Evolutionary conservation across 2,888 invertebrate species (phyloP), one percentile per base, ranked within the genome.

Genomic region (Drosophila cracens): DNA sequence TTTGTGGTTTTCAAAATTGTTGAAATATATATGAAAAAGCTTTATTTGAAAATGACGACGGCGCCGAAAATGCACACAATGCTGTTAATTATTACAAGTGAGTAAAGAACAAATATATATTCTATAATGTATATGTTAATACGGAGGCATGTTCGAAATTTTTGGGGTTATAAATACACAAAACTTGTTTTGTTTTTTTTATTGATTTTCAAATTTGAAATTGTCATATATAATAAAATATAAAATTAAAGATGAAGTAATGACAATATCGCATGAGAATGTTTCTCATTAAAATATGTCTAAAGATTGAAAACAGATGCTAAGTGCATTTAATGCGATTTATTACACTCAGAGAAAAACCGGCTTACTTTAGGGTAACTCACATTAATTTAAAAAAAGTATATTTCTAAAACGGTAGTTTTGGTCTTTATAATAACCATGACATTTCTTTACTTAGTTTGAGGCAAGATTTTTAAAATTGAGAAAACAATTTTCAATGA

Each of bases 21-120:
- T 53, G 43, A 70, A 52, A 67, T 18, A 67, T 29, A 74, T 38
- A 40, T 57, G 36, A 33, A 38, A 46, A 46, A 25, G 25, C n/a
- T 65, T 25, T 31, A 54, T 48, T 48, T 33, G 27, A 62, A 68
- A 63, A 79, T 79, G 80, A 25, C 40, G 46, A 61, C 60, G 36
- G 52, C 48, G 2, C 43, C 21, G 21, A 58, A 33, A 59, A 49
- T n/a, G 48, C 57, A 53, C 21, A 78, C 59, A 68, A 77, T 78
- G 87, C 78, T 76, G 83, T 49, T 76, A 49, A 58, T 75, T 58
- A 48, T 83, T 49, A 59, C 89, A 81, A 70, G 84, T 85, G 62
- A 86, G 88, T 69, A 40, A 38, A 29, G 0, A 25, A 21, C 5
- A 18, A 27, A 11, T 53, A 10, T 53, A 4, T 46, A 46, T 16